A percentile compares a stretch with the other conserved stretches of the same genome.
Evolutionary conservation across 2,797 vertebrate species (phyloP).

Genomic region (Macropus fuliginosus): DNA sequence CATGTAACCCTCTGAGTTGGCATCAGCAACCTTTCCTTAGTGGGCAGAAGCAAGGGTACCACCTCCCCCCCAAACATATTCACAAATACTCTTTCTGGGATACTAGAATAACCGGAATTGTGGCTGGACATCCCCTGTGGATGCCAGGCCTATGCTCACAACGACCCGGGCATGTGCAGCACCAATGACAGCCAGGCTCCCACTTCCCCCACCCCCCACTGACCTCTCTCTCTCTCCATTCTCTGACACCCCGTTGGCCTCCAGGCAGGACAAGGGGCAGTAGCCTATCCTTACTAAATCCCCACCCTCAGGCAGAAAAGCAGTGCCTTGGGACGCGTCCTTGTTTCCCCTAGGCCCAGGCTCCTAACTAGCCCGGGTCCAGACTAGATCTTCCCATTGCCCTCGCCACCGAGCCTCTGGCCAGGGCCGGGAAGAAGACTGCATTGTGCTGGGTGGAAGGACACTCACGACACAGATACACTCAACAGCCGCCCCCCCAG

Average conservation of each 20-base stretch:
- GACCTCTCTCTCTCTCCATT: neutral
- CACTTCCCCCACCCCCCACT: neutral
- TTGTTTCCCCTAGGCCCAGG: constrained; percentile 57
- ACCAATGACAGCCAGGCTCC: constrained; percentile 67
- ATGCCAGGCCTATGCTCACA: constrained; percentile 16
- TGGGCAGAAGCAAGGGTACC: neutral
- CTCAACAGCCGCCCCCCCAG: constrained; percentile 2
- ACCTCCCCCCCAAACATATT: neutral
- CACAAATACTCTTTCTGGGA: neutral
- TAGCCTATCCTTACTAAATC: neutral
- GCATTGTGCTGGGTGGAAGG: constrained; percentile 70
- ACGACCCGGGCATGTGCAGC: constrained; percentile 58
- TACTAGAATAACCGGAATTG: neutral
- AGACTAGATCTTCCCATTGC: constrained; percentile 53
- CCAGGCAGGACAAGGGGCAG: neutral
- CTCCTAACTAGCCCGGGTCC: constrained; percentile 53
- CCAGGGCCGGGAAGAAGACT: constrained; percentile 70
- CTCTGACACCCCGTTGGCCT: neutral
- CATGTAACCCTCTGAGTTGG: neutral
- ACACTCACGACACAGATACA: constrained; percentile 13
- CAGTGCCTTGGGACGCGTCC: constrained; percentile 56
- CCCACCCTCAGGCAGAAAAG: neutral
- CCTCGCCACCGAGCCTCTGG: constrained; percentile 68
- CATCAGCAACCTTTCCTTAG: neutral
- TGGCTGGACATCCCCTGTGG: neutral